Evolutionary conservation across 2,113 vertebrate species (phyloP).

Genomic region (Trochalopteron elliotii): DNA sequence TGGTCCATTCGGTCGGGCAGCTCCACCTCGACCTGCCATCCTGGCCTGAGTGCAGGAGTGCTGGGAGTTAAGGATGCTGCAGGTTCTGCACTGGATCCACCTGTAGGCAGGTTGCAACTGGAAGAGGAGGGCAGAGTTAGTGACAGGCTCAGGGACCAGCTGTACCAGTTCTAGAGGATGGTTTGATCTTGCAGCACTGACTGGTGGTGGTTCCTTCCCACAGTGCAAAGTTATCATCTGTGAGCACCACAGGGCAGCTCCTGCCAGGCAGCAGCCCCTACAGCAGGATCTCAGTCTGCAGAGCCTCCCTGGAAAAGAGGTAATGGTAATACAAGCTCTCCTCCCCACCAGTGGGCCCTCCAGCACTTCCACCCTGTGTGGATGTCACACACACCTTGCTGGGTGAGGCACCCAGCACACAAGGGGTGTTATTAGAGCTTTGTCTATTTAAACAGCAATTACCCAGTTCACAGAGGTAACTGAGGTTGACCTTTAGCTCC

Average conservation of each 20-base stretch:
- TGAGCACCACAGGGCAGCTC: background rate
- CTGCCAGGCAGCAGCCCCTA: background rate
- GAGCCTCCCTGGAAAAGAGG: background rate
- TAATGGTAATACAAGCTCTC: background rate
- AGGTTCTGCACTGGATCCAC: conserved; percentile 49
- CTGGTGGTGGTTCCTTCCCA: background rate
- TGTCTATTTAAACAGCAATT: background rate
- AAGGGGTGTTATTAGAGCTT: background rate
- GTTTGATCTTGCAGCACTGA: background rate
- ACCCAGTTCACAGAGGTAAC: background rate
- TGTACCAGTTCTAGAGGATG: background rate
- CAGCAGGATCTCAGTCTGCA: background rate
- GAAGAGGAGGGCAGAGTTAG: conserved; percentile 42
- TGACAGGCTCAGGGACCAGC: background rate
- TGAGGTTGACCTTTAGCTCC: background rate
- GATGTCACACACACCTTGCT: background rate
- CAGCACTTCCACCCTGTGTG: background rate
- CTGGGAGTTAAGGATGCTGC: conserved; percentile 8
- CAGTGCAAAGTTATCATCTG: background rate
- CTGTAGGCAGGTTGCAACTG: conserved; percentile 71
- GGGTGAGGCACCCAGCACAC: background rate
- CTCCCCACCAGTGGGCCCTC: background rate
- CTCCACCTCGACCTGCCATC: conserved; percentile 95
- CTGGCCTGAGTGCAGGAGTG: conserved; percentile 53
- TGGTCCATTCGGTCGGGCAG: conserved; percentile 91